Evolutionary conservation across 1,140 invertebrate species (phyloP), one percentile per base, ranked within the genome.

Genomic region (Rhyzopertha dominica): DNA sequence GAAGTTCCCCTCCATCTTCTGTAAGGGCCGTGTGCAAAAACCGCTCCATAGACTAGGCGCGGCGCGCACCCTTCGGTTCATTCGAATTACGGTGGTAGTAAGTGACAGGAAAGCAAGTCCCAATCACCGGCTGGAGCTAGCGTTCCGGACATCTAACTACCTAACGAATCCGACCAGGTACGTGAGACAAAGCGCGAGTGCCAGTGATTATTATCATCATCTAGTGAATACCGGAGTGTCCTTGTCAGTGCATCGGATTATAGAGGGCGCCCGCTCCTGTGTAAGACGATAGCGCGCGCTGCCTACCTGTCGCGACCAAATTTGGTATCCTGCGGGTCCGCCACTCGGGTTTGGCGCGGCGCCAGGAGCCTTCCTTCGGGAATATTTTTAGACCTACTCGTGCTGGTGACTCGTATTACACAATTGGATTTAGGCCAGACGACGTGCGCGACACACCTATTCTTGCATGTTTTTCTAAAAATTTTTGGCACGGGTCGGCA

Each of bases 81-180:
- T 64, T 67, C 62, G 62, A 65, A 67, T 61, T 55, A 57, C 53
- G 52, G 65, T 64, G 64, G 65, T 66, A 65, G 61, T 65, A 43
- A 65, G 65, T 63, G 61, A 61, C 53, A 57, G 58, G 59, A 59
- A 57, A 55, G 52, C 51, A 56, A 55, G 53, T 43, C 49, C 45
- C 45, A 44, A 48, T 43, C 31, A 38, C 41, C 32, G 34, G 25
- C 50, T 49, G 47, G 54, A 53, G 51, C 47, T 50, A 37, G 47
- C 54, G 35, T 59, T 59, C 57, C 60, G 51, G 49, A 59, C 58
- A 51, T 54, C 57, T 49, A 47, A 54, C 49, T 59, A 47, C 53
- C 47, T 43, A 49, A 59, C 61, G 61, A 66, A 47, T 58, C 61
- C 65, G 63, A 67, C 50, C 61, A 66, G 61, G 61, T 61, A 62